A percentile compares a stretch with the other conserved stretches of the same genome.
phyloP scores from a whole-genome alignment of 1,140 invertebrate genomes.

The Leucophenga varia region DNA sequence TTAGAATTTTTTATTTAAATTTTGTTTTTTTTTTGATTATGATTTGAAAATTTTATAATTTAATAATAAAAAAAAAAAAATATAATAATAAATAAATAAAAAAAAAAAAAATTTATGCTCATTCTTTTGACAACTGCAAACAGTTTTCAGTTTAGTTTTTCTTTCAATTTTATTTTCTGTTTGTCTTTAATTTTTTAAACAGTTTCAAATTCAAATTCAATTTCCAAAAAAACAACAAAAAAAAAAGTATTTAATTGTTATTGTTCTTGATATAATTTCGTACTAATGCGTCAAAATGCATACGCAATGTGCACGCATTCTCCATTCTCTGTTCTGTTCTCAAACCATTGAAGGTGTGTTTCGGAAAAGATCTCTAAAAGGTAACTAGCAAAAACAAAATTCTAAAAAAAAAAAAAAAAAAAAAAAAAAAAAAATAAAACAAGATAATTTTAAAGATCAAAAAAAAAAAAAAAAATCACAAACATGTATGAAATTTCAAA shows the following conservation, averaged over 20 bases:
- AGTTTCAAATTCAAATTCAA: constrained; percentile 39
- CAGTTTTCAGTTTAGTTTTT: too few relatives aligned
- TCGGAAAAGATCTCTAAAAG: constrained; percentile 91
- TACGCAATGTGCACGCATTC: constrained; percentile 53
- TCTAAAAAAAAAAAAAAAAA: constrained; percentile 35
- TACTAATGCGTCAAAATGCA: constrained; percentile 61
- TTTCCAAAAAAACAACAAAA: too few relatives aligned
- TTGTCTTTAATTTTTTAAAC: constrained; percentile 2
- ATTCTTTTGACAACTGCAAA: too few relatives aligned
- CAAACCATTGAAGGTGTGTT: constrained; percentile 72
- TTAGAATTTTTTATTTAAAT: constrained; percentile 8
- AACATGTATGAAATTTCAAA: constrained; percentile 55
- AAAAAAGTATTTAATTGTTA: constrained; percentile 48
- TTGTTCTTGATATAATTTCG: constrained; percentile 53
- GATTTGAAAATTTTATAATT: constrained; percentile 30
- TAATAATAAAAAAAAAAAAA: neutral
- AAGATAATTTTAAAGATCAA: constrained; percentile 32
- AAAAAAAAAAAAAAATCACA: constrained; percentile 39
- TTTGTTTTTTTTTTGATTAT: constrained; percentile 19
- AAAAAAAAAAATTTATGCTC: constrained; percentile 28
- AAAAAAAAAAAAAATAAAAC: constrained; percentile 35
- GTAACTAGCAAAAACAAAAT: constrained; percentile 61
- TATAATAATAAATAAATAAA: constrained; percentile 11
- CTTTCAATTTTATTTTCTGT: neutral
- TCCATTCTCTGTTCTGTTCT: constrained; percentile 50